Evolutionary conservation across 1,140 invertebrate genomes (phyloP), one percentile per base, ranked within the genome.

Genomic region (Euura lappo): DNA sequence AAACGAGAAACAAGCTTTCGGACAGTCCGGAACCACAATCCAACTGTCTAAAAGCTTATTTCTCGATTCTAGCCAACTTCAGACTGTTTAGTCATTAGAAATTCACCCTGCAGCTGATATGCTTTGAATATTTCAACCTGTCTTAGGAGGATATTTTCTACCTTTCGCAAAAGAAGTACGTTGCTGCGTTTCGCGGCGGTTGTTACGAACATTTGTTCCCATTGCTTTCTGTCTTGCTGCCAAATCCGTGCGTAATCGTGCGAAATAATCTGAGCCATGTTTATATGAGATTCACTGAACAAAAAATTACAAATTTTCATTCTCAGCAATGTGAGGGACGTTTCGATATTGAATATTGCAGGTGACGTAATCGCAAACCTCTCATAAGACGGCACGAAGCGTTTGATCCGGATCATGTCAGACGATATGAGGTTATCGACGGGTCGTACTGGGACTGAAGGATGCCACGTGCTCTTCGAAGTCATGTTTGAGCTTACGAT

Each of bases 351-450:
- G 28, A 28, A 28, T 0, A 28, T 28, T 28, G 28, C 28, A 28
- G 28, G 28, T 28, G 28, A 28, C 28, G 28, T 28, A 28, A 28
- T 28, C 28, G 28, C 51, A 11, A 60, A 60, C 51, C 51, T 60
- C 13, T 60, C 51, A n/a, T 60, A 60, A 60, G 51, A 60, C 13
- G 51, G 51, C 51, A 60, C 51, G 51, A 60, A 60, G 13, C 51
- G 51, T 60, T 60, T 60, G 10, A 60, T 0, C 3, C 6, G 3
- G 3, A 60, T 6, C 51, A 60, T 60, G 3, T 60, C 51, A 60
- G 51, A 60, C 3, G 51, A 60, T n/a, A 60, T n/a, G 6, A 60
- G 51, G 51, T 60, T 60, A 60, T 60, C 51, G 51, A n/a, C 3
- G 6, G 3, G 51, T 60, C 51, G 51, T 60, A 60, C 13, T n/a